Conservation (phyloP, 2,888 invertebrate species). For the Agonopterix alstromeriana region DNA sequence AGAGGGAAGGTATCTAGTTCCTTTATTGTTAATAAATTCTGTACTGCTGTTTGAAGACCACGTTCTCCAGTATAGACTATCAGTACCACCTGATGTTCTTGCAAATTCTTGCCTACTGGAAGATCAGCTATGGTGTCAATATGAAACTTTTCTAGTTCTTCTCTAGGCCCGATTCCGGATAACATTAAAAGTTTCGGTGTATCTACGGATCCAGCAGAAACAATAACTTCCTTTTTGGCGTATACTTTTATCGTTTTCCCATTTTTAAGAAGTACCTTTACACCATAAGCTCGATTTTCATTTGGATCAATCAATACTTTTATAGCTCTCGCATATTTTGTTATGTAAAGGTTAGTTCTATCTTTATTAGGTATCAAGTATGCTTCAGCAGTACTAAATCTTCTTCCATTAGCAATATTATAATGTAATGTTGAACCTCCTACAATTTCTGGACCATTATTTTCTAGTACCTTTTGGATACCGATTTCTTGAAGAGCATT, state of each 20-base stretch:
- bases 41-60: conserved; percentile 27
- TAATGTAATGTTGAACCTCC: conserved; percentile 29
- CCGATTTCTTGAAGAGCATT: conserved; percentile 29
- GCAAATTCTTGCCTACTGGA: conserved; percentile 57
- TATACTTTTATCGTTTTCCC: conserved; percentile 33
- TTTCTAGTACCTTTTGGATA: conserved; percentile 25
- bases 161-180: conserved; percentile 52
- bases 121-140: conserved; percentile 42
- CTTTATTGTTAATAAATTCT: conserved; percentile 18
- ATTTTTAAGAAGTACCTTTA: conserved; percentile 30
- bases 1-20: conserved; percentile 22
- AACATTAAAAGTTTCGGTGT: conserved; percentile 56
- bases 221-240: conserved; percentile 44
- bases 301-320: conserved; percentile 44
- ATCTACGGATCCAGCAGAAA: conserved; percentile 54
- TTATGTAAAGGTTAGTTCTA: conserved; percentile 42
- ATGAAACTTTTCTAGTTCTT: conserved; percentile 31
- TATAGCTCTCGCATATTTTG: conserved; percentile 43
- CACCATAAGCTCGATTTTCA: conserved; percentile 36
- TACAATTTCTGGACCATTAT: conserved; percentile 24
- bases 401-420: conserved; percentile 39
- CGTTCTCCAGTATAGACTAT: conserved; percentile 37
- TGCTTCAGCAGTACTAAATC: conserved; percentile 57
- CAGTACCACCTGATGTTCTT: conserved; percentile 42
- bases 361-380: conserved; percentile 37